Evolutionary conservation across 2,888 invertebrate species (phyloP).

Genomic region (Agrochola macilenta): DNA sequence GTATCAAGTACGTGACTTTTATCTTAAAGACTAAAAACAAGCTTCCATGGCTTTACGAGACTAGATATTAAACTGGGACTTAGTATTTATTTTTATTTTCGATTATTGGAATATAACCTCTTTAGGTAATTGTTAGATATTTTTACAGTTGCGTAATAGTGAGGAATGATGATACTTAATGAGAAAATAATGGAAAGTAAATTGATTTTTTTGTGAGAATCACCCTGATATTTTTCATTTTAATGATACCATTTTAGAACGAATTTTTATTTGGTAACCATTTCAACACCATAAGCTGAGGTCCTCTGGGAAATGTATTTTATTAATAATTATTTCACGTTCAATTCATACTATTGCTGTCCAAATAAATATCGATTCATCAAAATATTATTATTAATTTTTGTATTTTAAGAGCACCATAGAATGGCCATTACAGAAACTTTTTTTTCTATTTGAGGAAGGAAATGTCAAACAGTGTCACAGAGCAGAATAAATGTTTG

Average conservation of each 20-base stretch:
- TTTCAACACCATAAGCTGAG: not conserved
- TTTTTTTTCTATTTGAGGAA: slow-evolving; percentile 34
- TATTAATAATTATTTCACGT: not conserved
- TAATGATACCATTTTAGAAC: not conserved
- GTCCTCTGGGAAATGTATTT: not conserved
- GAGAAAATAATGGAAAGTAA: slow-evolving; percentile 35
- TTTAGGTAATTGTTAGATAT: slow-evolving; percentile 6
- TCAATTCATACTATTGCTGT: not conserved
- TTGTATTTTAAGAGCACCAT: not conserved
- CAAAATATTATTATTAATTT: not conserved
- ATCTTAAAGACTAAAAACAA: slow-evolving; percentile 40
- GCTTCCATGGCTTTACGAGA: slow-evolving; percentile 9
- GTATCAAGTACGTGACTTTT: slow-evolving; percentile 60
- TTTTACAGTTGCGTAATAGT: slow-evolving; percentile 4
- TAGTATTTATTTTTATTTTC: slow-evolving; percentile 35
- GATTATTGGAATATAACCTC: slow-evolving; percentile 20
- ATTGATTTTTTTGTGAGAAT: slow-evolving; percentile 24
- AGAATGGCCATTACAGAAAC: not conserved
- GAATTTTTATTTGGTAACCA: slow-evolving; percentile 8
- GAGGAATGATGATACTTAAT: slow-evolving; percentile 15
- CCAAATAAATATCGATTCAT: not conserved
- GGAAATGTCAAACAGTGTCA: slow-evolving; percentile 54
- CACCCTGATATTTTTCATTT: slow-evolving; percentile 7
- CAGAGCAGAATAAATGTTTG: slow-evolving; percentile 52
- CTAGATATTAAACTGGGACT: slow-evolving; percentile 18